A percentile compares a stretch with the other conserved stretches of the same genome.
phyloP scores from a whole-genome alignment of 2,888 invertebrate species.

The Rhagophthalmus giganteus region DNA sequence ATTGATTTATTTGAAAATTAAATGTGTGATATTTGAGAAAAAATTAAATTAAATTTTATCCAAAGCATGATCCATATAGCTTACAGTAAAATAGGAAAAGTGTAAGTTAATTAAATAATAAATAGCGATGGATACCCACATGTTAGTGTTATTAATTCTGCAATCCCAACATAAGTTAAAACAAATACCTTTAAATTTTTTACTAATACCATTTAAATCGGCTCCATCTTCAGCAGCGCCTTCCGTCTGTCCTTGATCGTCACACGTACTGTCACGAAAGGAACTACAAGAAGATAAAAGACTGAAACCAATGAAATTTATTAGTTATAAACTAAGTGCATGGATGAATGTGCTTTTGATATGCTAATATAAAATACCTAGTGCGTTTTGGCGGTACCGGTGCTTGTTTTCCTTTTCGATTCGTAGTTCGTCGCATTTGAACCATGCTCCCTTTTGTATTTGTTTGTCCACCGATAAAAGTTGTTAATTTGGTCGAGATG shows the following conservation, averaged over 20 bases:
- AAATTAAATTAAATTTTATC: too few species aligned
- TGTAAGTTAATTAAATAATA: slow-evolving; percentile 4
- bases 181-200: slow-evolving; percentile 52
- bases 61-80: too few species aligned
- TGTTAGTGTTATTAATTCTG: slow-evolving; percentile 10
- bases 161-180: slow-evolving; percentile 16
- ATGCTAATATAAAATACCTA: slow-evolving; percentile 63
- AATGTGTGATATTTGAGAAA: too few species aligned
- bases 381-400: slow-evolving; percentile 96
- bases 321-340: slow-evolving; percentile 19
- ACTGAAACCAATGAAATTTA: slow-evolving; percentile 57
- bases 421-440: slow-evolving; percentile 83
- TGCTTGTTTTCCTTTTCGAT: slow-evolving; percentile 89
- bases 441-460: slow-evolving; percentile 68
- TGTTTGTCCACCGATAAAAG: slow-evolving; percentile 62
- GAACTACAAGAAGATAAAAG: slow-evolving; percentile 82
- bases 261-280: slow-evolving; percentile 81
- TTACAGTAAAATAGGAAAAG: too few species aligned
- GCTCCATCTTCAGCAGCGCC: slow-evolving; percentile 61
- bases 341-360: slow-evolving; percentile 2
- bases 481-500: slow-evolving; percentile 61
- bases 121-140: neutral
- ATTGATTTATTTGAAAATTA: too few species aligned
- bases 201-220: slow-evolving; percentile 58
- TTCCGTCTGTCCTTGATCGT: slow-evolving; percentile 63